phyloP scores from a whole-genome alignment of 2,888 invertebrate species.

The Eupelmus urozonus region DNA sequence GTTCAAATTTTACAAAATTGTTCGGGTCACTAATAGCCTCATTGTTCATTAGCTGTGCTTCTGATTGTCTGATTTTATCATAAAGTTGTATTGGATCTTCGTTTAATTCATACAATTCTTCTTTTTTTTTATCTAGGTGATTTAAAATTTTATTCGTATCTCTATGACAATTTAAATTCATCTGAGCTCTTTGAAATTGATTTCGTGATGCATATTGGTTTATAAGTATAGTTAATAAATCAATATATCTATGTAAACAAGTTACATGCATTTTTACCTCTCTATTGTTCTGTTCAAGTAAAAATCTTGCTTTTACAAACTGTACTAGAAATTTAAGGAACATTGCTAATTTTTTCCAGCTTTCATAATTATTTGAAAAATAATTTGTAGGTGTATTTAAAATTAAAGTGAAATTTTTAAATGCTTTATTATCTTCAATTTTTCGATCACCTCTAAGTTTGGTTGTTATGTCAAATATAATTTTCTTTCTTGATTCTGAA shows the following conservation, averaged over 20 bases:
- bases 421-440: not conserved
- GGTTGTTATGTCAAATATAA: not conserved
- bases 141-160: not conserved
- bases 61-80: conserved; percentile 26
- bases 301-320: conserved; percentile 10
- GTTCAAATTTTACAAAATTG: not conserved
- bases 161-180: conserved; percentile 25
- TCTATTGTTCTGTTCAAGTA: not conserved
- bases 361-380: not conserved
- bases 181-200: conserved; percentile 35
- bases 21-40: not conserved
- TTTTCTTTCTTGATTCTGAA: not conserved
- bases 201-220: conserved; percentile 35
- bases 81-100: conserved; percentile 51
- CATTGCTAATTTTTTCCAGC: conserved; percentile 24
- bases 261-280: conserved; percentile 4
- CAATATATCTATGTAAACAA: not conserved
- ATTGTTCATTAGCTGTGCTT: not conserved
- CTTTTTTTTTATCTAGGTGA: conserved; percentile 35
- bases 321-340: conserved; percentile 6
- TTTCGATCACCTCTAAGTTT: not conserved
- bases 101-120: conserved; percentile 29
- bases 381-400: not conserved
- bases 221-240: not conserved
- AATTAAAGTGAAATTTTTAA: not conserved